Evolutionary conservation across 2,888 invertebrate species (phyloP), one percentile per base, ranked within the genome.

Genomic region (Pegoplata infirma): DNA sequence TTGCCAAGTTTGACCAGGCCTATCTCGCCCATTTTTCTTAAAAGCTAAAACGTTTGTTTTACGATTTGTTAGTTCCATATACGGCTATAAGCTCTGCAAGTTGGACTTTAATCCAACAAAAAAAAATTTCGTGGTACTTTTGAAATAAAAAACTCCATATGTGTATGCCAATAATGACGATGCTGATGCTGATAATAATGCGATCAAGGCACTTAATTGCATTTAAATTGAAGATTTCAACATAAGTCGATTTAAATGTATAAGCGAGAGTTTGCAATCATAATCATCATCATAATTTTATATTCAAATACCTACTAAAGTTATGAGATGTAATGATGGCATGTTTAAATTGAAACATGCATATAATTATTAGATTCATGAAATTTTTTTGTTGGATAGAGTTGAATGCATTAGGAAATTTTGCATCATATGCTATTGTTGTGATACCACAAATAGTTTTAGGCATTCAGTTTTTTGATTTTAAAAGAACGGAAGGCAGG

Each of bases 171-270:
- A 17, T 53, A 12, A 53, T 64, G 40, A 36, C 10, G 16, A 32
- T 28, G 46, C 32, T 25, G 14, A 12, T 46, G 51, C 2, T 19
- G 36, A 56, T 64, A 64, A 72, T 64, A 64, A 72, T 64, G 49
- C 56, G 36, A 64, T 64, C 64, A 56, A 14, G 14, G 36, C 64
- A 25, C 36, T 73, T 73, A 73, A 64, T 73, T 73, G 51, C 58
- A 73, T 73, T 58, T 44, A 51, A 25, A 64, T 64, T 47, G 40
- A 58, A 64, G 46, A 56, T 56, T 56, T 25, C 47, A 17, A 47
- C 47, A 28, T 32, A 58, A 12, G 17, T 16, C n/a, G 23, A 46
- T 16, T 25, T 59, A 16, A 46, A 8, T 46, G 14, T 61, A 59
- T 5, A 6, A 25, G 23, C 16, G n/a, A n/a, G n/a, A n/a, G n/a